Evolutionary conservation across 2,797 vertebrate genomes (phyloP).

Genomic region (Xiphophorus birchmanni): DNA sequence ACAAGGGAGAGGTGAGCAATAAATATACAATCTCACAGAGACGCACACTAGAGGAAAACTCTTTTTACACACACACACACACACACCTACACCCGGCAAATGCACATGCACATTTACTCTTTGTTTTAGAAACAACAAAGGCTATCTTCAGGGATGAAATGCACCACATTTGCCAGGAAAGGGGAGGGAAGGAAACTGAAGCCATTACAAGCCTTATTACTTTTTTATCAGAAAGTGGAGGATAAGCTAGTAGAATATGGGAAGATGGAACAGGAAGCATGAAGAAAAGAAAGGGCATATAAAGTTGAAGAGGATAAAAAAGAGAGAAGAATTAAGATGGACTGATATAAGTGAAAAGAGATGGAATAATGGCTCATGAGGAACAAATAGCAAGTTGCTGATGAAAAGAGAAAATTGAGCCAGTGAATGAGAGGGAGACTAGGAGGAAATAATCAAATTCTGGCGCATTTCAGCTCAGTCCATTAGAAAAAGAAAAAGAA

Average conservation of each 20-base stretch:
- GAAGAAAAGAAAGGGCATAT: conserved; percentile 43
- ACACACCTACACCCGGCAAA: conserved; percentile 14
- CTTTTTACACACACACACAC: background rate
- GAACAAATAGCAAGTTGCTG: conserved; percentile 51
- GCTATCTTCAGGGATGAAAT: conserved; percentile 76
- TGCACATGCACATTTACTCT: conserved; percentile 36
- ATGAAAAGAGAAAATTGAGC: conserved; percentile 58
- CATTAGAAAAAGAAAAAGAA: conserved; percentile 34
- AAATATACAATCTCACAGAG: conserved; percentile 37
- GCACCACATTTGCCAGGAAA: conserved; percentile 61
- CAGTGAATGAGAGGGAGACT: conserved; percentile 39
- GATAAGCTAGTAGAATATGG: conserved; percentile 68
- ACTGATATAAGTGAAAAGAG: conserved; percentile 43
- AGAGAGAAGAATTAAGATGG: conserved; percentile 34
- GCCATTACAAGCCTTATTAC: conserved; percentile 82
- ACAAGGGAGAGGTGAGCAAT: conserved; percentile 44
- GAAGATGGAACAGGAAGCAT: conserved; percentile 41
- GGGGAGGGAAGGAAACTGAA: conserved; percentile 69
- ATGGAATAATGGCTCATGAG: conserved; percentile 36
- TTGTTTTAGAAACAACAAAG: conserved; percentile 77
- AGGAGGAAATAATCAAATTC: conserved; percentile 61
- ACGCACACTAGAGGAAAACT: conserved; percentile 6
- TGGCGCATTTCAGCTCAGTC: conserved; percentile 53
- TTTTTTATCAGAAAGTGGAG: conserved; percentile 82
- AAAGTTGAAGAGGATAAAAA: conserved; percentile 38